Percentiles rank a stretch among this genome's conserved stretches.
These are phyloP conservation scores for Ceyx erithaca DNA, from an alignment of 2,797 vertebrate species.

Conservation along the genomic window DNA sequence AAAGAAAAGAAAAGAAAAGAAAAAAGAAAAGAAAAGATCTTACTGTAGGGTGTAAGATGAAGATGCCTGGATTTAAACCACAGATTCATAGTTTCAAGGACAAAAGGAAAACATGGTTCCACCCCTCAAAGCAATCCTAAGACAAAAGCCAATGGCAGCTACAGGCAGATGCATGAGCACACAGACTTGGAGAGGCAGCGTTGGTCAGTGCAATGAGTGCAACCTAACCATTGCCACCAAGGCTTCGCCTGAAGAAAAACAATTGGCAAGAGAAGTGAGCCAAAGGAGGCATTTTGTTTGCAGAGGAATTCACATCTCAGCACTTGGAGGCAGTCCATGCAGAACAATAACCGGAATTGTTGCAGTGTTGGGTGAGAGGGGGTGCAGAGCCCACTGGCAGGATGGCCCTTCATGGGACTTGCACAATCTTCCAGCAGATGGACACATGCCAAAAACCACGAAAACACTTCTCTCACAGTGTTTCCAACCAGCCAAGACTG, in stretches of 20 bases:
- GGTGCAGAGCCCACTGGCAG: background rate
- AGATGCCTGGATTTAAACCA: background rate
- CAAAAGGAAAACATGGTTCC: constrained; percentile 25
- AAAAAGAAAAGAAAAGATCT: background rate
- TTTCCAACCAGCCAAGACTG: constrained; percentile 4
- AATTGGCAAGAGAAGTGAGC: background rate
- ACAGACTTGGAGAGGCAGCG: background rate
- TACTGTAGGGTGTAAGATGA: background rate
- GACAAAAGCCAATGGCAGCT: constrained; percentile 26
- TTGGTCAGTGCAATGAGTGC: background rate
- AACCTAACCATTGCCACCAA: background rate
- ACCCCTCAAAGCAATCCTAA: background rate
- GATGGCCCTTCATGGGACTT: background rate
- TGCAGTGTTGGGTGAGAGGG: background rate
- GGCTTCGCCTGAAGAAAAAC: constrained; percentile 15
- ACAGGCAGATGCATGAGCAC: background rate
- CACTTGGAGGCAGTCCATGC: constrained; percentile 12
- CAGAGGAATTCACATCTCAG: constrained; percentile 37
- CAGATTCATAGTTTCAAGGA: background rate
- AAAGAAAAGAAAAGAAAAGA: no score
- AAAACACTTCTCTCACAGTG: background rate
- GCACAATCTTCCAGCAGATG: background rate
- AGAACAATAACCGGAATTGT: constrained; percentile 29
- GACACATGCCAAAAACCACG: constrained; percentile 16
- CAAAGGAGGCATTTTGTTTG: constrained; percentile 22